Evolutionary conservation across 2,888 invertebrate genomes (phyloP).

Genomic region (Myopa tessellatipennis): DNA sequence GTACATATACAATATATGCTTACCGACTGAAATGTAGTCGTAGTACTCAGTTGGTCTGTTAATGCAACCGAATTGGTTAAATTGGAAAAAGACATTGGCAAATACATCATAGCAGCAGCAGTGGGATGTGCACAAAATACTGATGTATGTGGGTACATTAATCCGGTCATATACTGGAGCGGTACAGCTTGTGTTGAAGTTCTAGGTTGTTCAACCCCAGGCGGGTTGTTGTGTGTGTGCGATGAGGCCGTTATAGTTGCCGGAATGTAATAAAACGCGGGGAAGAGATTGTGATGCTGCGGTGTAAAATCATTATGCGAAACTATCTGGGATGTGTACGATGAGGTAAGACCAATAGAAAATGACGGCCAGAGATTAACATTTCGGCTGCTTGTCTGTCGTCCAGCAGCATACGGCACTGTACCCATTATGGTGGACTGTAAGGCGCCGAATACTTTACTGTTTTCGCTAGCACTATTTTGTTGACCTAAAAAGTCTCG

Average conservation of each 20-base stretch:
- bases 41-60: conserved; percentile 48
- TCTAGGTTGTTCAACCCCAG: conserved; percentile 51
- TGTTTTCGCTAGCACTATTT: conserved; percentile 27
- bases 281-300: conserved; percentile 68
- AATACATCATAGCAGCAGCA: conserved; percentile 71
- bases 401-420: conserved; percentile 46
- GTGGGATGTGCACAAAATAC: conserved; percentile 71
- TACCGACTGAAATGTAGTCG: conserved; percentile 49
- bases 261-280: conserved; percentile 73
- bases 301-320: conserved; percentile 62
- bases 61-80: conserved; percentile 57
- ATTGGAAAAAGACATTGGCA: conserved; percentile 70
- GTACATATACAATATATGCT: background rate
- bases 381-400: conserved; percentile 54
- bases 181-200: conserved; percentile 59
- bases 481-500: conserved; percentile 48
- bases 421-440: conserved; percentile 46
- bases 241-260: conserved; percentile 47
- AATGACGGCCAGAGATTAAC: conserved; percentile 74
- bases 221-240: conserved; percentile 43
- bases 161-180: conserved; percentile 75
- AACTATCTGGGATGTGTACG: conserved; percentile 56
- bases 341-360: conserved; percentile 69
- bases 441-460: conserved; percentile 45
- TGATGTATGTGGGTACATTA: conserved; percentile 73